Base-by-base conservation (phyloP, 2,888 invertebrate species). In the Hypsopygia costalis region DNA sequence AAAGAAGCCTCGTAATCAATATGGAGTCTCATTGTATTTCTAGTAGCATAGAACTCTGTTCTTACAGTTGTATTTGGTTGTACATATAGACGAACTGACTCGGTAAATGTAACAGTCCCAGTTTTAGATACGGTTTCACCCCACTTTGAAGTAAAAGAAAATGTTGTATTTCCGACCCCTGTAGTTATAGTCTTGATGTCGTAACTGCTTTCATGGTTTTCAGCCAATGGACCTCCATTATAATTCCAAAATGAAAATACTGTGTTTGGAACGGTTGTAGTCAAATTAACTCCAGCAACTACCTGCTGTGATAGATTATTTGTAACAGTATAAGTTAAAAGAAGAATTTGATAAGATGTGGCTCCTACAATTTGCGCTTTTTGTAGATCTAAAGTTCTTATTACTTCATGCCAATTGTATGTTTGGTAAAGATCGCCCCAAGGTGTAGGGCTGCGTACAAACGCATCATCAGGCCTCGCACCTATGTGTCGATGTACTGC, bases 341-440 rank as follows among this genome's bases (percentile, higher is more conserved):
- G 41, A 6, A 61, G 43, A 6, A 40, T 20, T 1, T 62, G 59
- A 25, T 62, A 41, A 0, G 52, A 41, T 0, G 40, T 46, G 4
- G 60, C 41, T 0, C 47, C 33, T 1, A 49, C 39, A 3, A 69
- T 41, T n/a, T 22, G 34, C 0, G 58, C 60, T n/a, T n/a, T n/a
- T n/a, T 46, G 48, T 0, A 76, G 73, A 3, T 36, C 40, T 0
- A 77, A 20, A 1, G 55, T 55, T 31, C 66, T 69, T 1, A 43
- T 45, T 2, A 75, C 69, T 28, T 66, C 66, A 1, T 52, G 33
- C 75, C 73, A 77, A 11, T 50, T 45, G 40, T 65, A 60, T 0
- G 51, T 53, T 10, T 42, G 37, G 51, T 67, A 75, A 0, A 78
- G 42, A 36, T 77, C 77, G 0, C 67, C 69, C 68, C 68, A 77